phyloP scores from a whole-genome alignment of 2,888 invertebrate species.

The Onthophagus sagittarius region DNA sequence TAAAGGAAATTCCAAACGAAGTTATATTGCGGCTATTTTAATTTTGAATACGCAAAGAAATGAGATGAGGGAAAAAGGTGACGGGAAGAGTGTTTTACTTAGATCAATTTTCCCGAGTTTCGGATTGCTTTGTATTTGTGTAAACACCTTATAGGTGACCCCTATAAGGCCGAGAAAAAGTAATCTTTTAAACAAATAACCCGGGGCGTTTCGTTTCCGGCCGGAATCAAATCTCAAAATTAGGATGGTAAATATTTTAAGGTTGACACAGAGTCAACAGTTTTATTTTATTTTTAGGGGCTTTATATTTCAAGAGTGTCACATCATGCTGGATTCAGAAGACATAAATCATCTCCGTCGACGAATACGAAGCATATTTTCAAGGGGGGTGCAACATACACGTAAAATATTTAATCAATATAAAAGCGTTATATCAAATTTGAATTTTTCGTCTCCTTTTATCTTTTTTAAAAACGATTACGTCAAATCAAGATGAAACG shows the following conservation, averaged over 20 bases:
- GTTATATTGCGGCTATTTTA: not conserved
- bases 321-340: not conserved
- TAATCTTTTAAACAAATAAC: conserved; percentile 11
- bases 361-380: not conserved
- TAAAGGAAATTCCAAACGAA: not conserved
- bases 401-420: not conserved
- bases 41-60: not conserved
- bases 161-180: not conserved
- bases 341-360: not conserved
- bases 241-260: not conserved
- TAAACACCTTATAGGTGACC: not conserved
- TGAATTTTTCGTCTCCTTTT: not conserved
- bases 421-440: not conserved
- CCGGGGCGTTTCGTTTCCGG: not conserved
- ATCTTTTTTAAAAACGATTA: not conserved
- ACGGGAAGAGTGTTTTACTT: not conserved
- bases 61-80: not conserved
- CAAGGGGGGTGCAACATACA: not conserved
- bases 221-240: not conserved
- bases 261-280: not conserved
- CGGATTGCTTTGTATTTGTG: not conserved
- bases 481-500: not conserved
- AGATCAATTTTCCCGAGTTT: not conserved
- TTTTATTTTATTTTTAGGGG: not conserved
- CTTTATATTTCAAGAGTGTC: not conserved